phyloP scores from a whole-genome alignment of 2,113 vertebrate species.

The Laticauda laticaudata region DNA sequence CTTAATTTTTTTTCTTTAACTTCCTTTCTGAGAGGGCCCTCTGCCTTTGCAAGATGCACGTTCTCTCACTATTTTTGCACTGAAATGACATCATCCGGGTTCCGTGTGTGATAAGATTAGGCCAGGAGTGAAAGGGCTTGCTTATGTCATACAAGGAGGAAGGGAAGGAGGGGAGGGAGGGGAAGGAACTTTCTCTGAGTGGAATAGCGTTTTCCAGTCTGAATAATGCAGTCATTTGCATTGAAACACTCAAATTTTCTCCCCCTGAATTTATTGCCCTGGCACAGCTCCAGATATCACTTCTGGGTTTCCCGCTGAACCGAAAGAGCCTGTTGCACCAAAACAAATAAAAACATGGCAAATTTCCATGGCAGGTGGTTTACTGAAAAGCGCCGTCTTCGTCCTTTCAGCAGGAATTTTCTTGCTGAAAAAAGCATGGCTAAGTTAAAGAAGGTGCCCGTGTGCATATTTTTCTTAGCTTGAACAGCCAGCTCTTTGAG shows the following conservation, averaged over 20 bases:
- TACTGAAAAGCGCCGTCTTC: fast-evolving
- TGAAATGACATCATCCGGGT: slow-evolving; percentile 23
- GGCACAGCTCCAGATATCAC: fast-evolving
- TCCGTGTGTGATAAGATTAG: slow-evolving; percentile 32
- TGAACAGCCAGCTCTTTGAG: background rate
- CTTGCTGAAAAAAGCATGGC: background rate
- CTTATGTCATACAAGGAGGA: background rate
- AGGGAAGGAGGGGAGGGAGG: slow-evolving; percentile 32
- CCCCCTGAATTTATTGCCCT: background rate
- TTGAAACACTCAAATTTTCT: background rate
- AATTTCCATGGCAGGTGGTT: background rate
- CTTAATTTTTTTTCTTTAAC: slow-evolving; percentile 12
- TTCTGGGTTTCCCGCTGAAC: background rate
- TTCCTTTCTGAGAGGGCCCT: slow-evolving; percentile 47
- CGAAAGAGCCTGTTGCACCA: background rate
- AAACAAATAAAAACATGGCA: fast-evolving
- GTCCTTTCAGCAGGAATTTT: slow-evolving; percentile 8
- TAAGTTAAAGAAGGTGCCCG: background rate
- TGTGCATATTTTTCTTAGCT: background rate
- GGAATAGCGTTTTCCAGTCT: slow-evolving; percentile 15
- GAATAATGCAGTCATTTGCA: slow-evolving; percentile 33
- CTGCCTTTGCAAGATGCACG: slow-evolving; percentile 19
- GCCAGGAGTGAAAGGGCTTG: slow-evolving; percentile 4
- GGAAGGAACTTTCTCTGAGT: background rate
- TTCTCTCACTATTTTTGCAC: slow-evolving; percentile 19